phyloP scores from a whole-genome alignment of 2,797 vertebrate genomes.

The Caiman crocodilus region DNA sequence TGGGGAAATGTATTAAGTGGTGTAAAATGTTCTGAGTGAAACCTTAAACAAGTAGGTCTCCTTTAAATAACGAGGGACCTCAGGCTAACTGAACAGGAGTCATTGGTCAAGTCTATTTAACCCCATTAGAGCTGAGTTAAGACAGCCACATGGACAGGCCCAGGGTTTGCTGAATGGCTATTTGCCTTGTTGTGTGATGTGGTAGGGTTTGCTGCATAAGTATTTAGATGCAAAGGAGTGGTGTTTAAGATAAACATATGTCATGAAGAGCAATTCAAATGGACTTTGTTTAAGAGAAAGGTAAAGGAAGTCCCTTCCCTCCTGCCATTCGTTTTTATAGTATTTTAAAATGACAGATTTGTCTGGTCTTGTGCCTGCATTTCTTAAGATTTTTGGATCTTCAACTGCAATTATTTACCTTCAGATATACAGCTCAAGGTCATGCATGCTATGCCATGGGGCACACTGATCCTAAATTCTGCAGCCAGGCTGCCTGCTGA shows the following conservation, averaged over 20 bases:
- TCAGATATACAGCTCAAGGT: background rate
- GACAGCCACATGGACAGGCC: background rate
- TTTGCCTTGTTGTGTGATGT: background rate
- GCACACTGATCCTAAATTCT: background rate
- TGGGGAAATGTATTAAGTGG: background rate
- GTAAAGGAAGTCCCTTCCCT: no score
- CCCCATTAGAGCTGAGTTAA: background rate
- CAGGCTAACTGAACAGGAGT: background rate
- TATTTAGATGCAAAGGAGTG: background rate
- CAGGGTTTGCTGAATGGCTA: background rate
- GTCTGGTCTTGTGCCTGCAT: background rate
- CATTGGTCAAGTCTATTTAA: no score
- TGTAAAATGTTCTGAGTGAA: background rate
- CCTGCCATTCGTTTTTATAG: background rate
- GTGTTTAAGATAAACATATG: background rate
- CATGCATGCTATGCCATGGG: background rate
- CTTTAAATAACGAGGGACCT: background rate
- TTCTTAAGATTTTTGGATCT: background rate
- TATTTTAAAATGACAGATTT: background rate
- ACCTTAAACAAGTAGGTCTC: background rate
- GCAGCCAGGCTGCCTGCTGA: background rate
- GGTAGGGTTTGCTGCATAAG: background rate
- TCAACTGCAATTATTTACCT: background rate
- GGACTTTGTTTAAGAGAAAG: background rate
- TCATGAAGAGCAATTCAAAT: no score